Evolutionary conservation across 2,888 invertebrate genomes (phyloP).

Genomic region (Dexiosoma caninum): DNA sequence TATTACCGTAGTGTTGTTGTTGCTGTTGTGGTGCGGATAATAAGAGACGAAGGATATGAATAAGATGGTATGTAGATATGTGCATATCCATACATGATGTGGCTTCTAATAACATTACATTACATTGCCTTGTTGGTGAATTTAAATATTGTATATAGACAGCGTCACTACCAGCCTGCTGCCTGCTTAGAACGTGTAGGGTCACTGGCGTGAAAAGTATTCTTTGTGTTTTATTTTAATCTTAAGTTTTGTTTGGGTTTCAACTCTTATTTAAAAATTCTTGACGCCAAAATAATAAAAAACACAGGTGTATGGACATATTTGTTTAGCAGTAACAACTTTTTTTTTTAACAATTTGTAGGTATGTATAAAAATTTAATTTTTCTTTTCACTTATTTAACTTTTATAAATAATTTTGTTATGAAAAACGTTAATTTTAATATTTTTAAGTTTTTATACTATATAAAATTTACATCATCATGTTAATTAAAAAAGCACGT

Average conservation of each 20-base stretch:
- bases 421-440: too few relatives aligned
- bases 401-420: background rate
- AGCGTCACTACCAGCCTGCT: slow-evolving; percentile 22
- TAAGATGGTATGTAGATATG: background rate
- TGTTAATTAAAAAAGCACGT: slow-evolving; percentile 35
- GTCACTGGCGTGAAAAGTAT: slow-evolving; percentile 14
- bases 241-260: slow-evolving; percentile 3
- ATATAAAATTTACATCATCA: too few relatives aligned
- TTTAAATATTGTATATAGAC: background rate
- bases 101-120: background rate
- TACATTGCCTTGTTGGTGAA: background rate
- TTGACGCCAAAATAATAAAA: too few relatives aligned
- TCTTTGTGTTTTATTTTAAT: background rate
- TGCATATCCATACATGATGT: slow-evolving; percentile 1
- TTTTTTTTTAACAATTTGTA: background rate
- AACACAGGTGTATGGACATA: background rate
- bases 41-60: slow-evolving; percentile 36
- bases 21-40: background rate
- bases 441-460: too few relatives aligned
- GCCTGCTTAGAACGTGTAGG: background rate
- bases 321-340: background rate
- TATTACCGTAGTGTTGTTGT: background rate
- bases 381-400: background rate
- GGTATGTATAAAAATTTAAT: background rate
- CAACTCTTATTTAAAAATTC: background rate